Evolutionary conservation across 2,113 vertebrate species (phyloP), one percentile per base, ranked within the genome.

Genomic region (Poicephalus meyeri): DNA sequence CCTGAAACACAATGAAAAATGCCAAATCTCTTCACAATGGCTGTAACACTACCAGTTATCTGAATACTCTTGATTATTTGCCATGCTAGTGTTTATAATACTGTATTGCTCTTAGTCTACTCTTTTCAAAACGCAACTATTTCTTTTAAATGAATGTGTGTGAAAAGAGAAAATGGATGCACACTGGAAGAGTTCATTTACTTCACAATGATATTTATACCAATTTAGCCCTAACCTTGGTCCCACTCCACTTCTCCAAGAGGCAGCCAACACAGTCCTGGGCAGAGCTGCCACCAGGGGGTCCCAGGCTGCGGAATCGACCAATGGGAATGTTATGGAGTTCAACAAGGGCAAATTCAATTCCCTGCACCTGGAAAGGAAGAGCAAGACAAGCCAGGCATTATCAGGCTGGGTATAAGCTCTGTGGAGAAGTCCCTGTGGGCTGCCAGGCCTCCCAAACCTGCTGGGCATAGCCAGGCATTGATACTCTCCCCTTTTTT

Each of bases 331-430:
- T 35, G 3, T 63, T 20, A 21, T 2, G 6, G 33, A 74, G 16
- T 41, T 68, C 61, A 53, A 2, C 18, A 26, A 9, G 17, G 53
- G 37, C 10, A 79, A 88, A 63, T 13, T 13, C 26, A 56, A 81
- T 17, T 26, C 5, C 20, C 12, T 31, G 28, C 3, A 31, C 9
- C 14, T 31, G 18, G 17, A 42, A 84, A 81, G 20, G n/a, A 63
- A 71, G 16, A 37, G 9, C 16, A 71, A 66, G 31, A 63, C 20
- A 49, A 77, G 10, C 12, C 4, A 4, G 42, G 37, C 24, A 53
- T 3, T n/a, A 58, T 1, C 6, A 3, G 21, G 28, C 28, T 26
- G 11, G 14, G 13, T 5, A 72, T 4, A 2, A 72, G 71, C 8
- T 47, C 80, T 61, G 25, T 20, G 28, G n/a, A 47, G 16, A 63